These are phyloP conservation scores for Embiotoca jacksoni DNA, from an alignment of 2,113 vertebrate species.

Conservation along the genomic window DNA sequence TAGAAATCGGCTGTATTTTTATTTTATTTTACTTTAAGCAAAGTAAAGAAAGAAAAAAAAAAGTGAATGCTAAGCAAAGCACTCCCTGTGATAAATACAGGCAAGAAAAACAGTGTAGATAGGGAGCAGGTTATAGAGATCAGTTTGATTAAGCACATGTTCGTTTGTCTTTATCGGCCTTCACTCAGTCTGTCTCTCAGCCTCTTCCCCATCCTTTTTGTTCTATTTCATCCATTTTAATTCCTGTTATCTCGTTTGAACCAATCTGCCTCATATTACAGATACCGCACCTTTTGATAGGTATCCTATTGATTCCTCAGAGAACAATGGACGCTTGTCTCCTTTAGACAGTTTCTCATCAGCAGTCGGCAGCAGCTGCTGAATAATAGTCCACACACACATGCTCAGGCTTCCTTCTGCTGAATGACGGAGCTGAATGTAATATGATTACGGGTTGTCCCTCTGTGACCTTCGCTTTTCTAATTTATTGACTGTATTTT, in stretches of 20 bases:
- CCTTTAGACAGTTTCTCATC: constrained; percentile 51
- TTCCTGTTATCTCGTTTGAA: constrained; percentile 66
- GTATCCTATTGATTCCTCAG: constrained; percentile 59
- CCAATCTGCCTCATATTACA: constrained; percentile 65
- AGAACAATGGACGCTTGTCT: constrained; percentile 54
- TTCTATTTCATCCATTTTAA: constrained; percentile 63
- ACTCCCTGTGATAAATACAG: constrained; percentile 1
- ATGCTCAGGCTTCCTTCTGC: constrained; percentile 15
- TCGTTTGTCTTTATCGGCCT: constrained; percentile 52
- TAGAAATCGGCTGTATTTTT: neutral
- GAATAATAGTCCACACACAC: constrained; percentile 34
- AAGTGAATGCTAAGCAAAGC: neutral
- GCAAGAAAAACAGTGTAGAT: constrained; percentile 19
- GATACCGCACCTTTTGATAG: constrained; percentile 64
- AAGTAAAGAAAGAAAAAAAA: neutral
- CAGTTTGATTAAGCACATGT: constrained; percentile 63
- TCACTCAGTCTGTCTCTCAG: constrained; percentile 26
- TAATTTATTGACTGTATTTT: constrained; percentile 41
- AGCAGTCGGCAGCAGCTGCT: constrained; percentile 27
- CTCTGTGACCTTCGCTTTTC: constrained; percentile 45
- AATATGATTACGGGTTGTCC: constrained; percentile 45
- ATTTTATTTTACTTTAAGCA: constrained; percentile 11
- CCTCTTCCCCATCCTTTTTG: constrained; percentile 40
- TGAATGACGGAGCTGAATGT: constrained; percentile 29
- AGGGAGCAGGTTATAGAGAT: constrained; percentile 25